phyloP scores from a whole-genome alignment of 2,113 vertebrate genomes.

The Cyanoderma ruficeps region DNA sequence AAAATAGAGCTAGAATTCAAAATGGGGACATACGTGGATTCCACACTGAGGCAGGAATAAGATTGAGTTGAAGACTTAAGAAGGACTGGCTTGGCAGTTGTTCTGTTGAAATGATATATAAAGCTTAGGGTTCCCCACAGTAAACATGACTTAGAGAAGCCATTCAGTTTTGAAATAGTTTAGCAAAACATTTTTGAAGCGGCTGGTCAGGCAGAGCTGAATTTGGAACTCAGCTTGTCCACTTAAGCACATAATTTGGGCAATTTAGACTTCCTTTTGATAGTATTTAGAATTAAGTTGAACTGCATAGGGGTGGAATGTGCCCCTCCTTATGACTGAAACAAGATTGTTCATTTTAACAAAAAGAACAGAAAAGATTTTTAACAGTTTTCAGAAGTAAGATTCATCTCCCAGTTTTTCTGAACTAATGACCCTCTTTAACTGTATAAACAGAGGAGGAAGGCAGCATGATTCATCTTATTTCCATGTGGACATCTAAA shows the following conservation, averaged over 20 bases:
- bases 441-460: background rate
- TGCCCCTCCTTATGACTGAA: background rate
- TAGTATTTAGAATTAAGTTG: background rate
- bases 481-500: slow-evolving; percentile 28
- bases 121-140: background rate
- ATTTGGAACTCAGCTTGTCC: background rate
- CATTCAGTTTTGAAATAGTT: background rate
- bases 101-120: background rate
- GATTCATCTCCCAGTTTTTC: background rate
- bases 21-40: background rate
- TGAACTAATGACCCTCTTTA: background rate
- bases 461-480: background rate
- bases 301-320: background rate
- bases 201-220: background rate
- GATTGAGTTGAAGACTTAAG: background rate
- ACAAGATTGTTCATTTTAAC: background rate
- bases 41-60: background rate
- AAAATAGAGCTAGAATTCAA: background rate
- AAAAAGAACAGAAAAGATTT: background rate
- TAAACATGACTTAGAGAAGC: background rate
- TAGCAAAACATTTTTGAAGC: background rate
- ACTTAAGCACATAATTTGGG: background rate
- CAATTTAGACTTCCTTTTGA: background rate
- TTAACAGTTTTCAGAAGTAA: background rate
- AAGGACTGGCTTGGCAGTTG: background rate